A percentile compares a stretch with the other conserved stretches of the same genome.
phyloP scores from a whole-genome alignment of 2,888 invertebrate genomes.

The Hermaeophaga mercurialis region DNA sequence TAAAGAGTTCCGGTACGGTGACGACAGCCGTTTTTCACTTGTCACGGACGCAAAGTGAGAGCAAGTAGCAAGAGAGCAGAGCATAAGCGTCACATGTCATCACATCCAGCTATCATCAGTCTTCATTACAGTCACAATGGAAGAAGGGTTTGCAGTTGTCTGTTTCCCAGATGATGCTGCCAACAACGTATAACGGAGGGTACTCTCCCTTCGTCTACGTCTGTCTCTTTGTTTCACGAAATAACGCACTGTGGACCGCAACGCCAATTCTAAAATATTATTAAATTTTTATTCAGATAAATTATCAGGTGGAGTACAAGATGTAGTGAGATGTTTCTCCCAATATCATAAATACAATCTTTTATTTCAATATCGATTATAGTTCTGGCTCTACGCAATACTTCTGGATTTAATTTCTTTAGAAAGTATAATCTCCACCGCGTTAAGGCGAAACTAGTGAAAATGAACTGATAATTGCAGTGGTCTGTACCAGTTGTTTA shows the following conservation, averaged over 20 bases:
- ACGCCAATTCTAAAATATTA: too few relatives aligned
- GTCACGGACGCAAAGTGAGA: slow-evolving; percentile 16
- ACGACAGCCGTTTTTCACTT: slow-evolving; percentile 18
- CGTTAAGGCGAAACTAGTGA: too few relatives aligned
- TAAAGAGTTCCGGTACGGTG: slow-evolving; percentile 5
- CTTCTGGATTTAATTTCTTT: too few relatives aligned
- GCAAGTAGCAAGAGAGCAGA: slow-evolving; percentile 25
- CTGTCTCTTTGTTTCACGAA: slow-evolving; percentile 31
- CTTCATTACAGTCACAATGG: slow-evolving; percentile 56
- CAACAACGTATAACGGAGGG: slow-evolving; percentile 33
- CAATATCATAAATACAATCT: too few relatives aligned
- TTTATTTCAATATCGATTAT: too few relatives aligned
- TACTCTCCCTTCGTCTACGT: slow-evolving; percentile 43
- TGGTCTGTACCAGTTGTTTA: too few relatives aligned
- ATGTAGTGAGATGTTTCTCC: too few relatives aligned
- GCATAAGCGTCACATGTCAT: slow-evolving; percentile 43
- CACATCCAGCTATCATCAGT: slow-evolving; percentile 54
- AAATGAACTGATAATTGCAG: too few relatives aligned
- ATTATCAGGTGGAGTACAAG: too few relatives aligned
- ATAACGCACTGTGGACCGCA: not conserved
- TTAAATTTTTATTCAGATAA: too few relatives aligned
- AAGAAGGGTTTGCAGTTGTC: slow-evolving; percentile 48
- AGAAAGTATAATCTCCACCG: too few relatives aligned
- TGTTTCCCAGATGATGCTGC: slow-evolving; percentile 50
- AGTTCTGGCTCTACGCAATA: too few relatives aligned